phyloP scores from a whole-genome alignment of 2,113 vertebrate species.

The Gulo gulo region DNA sequence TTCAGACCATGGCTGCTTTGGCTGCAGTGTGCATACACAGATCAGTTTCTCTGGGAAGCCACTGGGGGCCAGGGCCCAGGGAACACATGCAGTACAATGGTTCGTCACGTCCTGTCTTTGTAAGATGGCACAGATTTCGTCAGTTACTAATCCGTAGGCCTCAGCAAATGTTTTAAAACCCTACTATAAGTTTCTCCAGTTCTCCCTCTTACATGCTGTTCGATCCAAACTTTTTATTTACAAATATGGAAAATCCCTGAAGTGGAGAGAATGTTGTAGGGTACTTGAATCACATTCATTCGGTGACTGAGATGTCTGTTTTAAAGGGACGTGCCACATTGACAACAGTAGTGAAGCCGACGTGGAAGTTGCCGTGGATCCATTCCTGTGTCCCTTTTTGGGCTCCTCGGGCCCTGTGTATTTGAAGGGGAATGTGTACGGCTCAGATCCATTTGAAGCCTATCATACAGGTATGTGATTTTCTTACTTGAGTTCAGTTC shows the following conservation, averaged over 20 bases:
- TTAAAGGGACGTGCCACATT: slow-evolving; percentile 89
- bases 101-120: not conserved
- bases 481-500: not conserved
- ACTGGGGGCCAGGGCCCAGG: not conserved
- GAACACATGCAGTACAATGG: fast-evolving
- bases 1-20: not conserved
- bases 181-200: not conserved
- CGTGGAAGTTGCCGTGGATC: slow-evolving; percentile 89
- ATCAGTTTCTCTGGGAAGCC: not conserved
- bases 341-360: slow-evolving; percentile 93
- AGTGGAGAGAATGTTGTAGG: not conserved
- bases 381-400: slow-evolving; percentile 90
- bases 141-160: not conserved
- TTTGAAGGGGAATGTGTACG: slow-evolving; percentile 85
- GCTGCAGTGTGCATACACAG: not conserved
- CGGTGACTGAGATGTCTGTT: slow-evolving; percentile 48
- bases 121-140: not conserved
- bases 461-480: slow-evolving; percentile 78
- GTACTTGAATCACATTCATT: fast-evolving
- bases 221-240: not conserved
- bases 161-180: not conserved
- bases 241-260: not conserved
- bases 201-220: not conserved
- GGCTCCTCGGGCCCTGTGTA: slow-evolving; percentile 86
- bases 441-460: slow-evolving; percentile 83